Conservation (phyloP, 1,140 invertebrate species). For the Macrosteles quadrilineatus region DNA sequence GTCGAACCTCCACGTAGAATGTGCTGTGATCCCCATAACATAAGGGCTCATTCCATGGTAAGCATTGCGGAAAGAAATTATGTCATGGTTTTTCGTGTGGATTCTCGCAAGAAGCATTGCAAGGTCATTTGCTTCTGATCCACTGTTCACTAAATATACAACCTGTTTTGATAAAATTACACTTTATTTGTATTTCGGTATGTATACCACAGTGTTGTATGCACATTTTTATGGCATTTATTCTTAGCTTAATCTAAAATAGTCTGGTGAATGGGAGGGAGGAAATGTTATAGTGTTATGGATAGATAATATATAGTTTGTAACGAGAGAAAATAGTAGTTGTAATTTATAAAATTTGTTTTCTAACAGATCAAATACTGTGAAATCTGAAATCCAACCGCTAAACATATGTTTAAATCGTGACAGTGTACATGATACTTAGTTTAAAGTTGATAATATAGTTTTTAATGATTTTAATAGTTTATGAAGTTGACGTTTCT, state of each 20-base stretch:
- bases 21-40: slow-evolving; percentile 79
- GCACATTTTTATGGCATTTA: no score
- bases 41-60: slow-evolving; percentile 90
- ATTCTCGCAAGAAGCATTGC: slow-evolving; percentile 76
- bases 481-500: no score
- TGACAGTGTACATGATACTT: no score
- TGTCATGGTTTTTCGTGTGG: slow-evolving; percentile 81
- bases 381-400: no score
- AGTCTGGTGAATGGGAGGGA: no score
- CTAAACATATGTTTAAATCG: no score
- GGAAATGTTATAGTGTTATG: background rate
- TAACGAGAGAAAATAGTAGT: background rate
- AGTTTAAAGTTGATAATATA: no score
- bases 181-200: no score
- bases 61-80: slow-evolving; percentile 82
- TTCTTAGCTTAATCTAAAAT: no score
- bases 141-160: slow-evolving; percentile 93
- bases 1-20: slow-evolving; percentile 73
- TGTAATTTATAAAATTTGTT: background rate
- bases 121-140: slow-evolving; percentile 96
- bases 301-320: background rate
- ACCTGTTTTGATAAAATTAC: slow-evolving; percentile 58
- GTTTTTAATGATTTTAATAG: no score
- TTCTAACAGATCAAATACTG: no score
- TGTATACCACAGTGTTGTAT: no score